Evolutionary conservation across 1,140 invertebrate genomes (phyloP).

Genomic region (Caenorhabditis latens): DNA sequence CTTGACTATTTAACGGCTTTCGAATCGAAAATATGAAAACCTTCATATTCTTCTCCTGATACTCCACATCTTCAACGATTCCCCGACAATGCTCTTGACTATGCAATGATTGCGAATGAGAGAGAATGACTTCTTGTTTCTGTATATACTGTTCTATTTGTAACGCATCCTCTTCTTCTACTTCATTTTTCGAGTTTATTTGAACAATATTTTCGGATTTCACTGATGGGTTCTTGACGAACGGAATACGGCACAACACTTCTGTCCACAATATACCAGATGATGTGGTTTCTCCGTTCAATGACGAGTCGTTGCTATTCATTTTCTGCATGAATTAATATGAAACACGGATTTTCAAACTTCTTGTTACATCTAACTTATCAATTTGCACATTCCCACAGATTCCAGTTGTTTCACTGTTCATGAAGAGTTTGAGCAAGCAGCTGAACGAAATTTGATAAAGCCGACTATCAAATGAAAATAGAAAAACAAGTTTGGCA

Average conservation of each 20-base stretch:
- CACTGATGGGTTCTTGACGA: background rate
- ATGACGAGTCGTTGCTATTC: no score
- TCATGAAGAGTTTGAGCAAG: no score
- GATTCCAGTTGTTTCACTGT: no score
- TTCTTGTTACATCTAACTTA: no score
- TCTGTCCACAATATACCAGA: background rate
- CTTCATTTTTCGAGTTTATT: constrained; percentile 19
- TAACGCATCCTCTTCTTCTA: background rate
- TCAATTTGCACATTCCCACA: no score
- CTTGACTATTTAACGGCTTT: no score
- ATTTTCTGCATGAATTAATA: no score
- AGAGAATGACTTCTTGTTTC: constrained; percentile 9
- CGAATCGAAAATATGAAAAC: background rate
- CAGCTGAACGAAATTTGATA: no score
- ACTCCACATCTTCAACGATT: background rate
- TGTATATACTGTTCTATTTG: background rate
- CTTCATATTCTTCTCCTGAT: background rate
- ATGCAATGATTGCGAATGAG: background rate
- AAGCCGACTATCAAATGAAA: no score
- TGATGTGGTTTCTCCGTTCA: background rate
- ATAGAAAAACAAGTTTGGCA: no score
- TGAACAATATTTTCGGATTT: background rate
- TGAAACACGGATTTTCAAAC: no score
- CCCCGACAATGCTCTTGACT: background rate
- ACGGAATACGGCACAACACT: background rate